Conservation (phyloP, 1,140 invertebrate species). For the Heliconius hermathena region DNA sequence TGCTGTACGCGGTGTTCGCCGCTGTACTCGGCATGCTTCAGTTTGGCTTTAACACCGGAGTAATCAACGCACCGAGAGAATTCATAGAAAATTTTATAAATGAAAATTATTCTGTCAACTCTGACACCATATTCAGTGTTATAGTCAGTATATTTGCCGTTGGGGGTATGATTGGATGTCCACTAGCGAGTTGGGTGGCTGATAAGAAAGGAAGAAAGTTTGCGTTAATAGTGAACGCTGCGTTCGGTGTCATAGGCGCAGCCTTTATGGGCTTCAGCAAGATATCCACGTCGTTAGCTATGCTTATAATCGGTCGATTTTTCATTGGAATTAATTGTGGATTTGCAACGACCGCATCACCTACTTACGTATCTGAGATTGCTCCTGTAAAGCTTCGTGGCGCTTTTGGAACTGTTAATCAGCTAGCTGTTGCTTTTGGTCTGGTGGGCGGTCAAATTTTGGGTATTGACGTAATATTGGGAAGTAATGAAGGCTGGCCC, state of each 20-base stretch:
- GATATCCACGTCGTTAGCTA: constrained; percentile 66
- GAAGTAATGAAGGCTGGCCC: constrained; percentile 93
- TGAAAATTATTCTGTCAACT: constrained; percentile 87
- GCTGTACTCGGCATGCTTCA: constrained; percentile 98
- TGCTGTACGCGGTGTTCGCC: constrained; percentile 95
- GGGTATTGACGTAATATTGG: constrained; percentile 92
- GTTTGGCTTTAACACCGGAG: constrained; percentile 99
- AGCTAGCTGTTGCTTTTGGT: constrained; percentile 93
- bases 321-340: constrained; percentile 82
- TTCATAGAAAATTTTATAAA: constrained; percentile 97
- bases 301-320: constrained; percentile 79
- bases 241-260: constrained; percentile 68
- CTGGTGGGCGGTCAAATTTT: constrained; percentile 92
- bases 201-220: constrained; percentile 71
- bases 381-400: constrained; percentile 93
- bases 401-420: constrained; percentile 93
- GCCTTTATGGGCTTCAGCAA: constrained; percentile 76
- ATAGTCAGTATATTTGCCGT: constrained; percentile 97
- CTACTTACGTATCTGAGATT: constrained; percentile 97
- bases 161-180: constrained; percentile 97
- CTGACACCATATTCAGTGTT: constrained; percentile 92
- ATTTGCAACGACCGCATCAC: constrained; percentile 93
- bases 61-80: constrained; percentile 97
- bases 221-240: constrained; percentile 69
- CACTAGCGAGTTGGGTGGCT: constrained; percentile 94